Evolutionary conservation across 2,888 invertebrate genomes (phyloP).

Genomic region (Liposcelis brunnea): DNA sequence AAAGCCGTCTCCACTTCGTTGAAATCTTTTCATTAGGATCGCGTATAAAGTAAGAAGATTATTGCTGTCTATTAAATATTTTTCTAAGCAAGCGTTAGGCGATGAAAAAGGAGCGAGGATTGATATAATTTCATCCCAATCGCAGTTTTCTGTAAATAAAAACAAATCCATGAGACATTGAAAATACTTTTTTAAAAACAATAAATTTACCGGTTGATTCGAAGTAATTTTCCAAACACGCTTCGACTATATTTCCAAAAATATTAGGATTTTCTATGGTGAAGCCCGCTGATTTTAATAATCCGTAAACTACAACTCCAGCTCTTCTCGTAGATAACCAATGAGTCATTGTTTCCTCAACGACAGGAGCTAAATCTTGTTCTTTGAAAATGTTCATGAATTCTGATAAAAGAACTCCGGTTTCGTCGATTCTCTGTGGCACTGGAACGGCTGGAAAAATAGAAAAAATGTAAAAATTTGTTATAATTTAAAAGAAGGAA

Average conservation of each 20-base stretch:
- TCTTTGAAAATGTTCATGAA: constrained; percentile 29
- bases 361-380: constrained; percentile 21
- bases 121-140: no score
- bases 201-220: constrained; percentile 29
- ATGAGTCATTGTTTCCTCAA: constrained; percentile 23
- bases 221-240: constrained; percentile 35
- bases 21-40: no score
- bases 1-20: no score
- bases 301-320: constrained; percentile 29
- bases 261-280: constrained; percentile 30
- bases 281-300: constrained; percentile 30
- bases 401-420: constrained; percentile 33
- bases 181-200: neutral
- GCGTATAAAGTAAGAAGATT: no score
- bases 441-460: constrained; percentile 24
- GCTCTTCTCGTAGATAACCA: constrained; percentile 33
- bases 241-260: constrained; percentile 34
- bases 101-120: neutral
- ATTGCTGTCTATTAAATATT: no score
- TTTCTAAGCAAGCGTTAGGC: neutral
- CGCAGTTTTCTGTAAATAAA: no score
- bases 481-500: neutral
- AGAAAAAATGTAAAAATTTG: constrained; percentile 5
- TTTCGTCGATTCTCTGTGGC: constrained; percentile 29
- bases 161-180: no score